Conservation (phyloP, 2,113 vertebrate genomes). For the Eublepharis macularius region DNA sequence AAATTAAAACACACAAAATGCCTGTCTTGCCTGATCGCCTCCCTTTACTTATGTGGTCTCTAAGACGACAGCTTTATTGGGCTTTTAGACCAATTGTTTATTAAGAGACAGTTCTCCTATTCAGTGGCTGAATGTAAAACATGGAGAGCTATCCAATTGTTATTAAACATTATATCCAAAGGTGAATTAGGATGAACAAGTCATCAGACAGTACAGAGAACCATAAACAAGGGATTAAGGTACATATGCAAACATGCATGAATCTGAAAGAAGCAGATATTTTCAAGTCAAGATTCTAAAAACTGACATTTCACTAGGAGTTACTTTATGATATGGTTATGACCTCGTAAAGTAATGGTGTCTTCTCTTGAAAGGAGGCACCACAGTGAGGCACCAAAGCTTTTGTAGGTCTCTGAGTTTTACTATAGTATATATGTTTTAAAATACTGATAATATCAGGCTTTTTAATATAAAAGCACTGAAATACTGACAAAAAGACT, state of each 20-base stretch:
- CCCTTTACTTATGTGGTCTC: conserved; percentile 24
- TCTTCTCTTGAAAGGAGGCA: neutral
- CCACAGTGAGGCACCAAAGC: conserved; percentile 10
- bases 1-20: conserved; percentile 26
- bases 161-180: neutral
- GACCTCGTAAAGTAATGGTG: neutral
- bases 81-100: neutral
- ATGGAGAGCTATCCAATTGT: neutral
- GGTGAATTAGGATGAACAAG: neutral
- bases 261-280: neutral
- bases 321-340: neutral
- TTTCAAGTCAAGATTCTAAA: neutral
- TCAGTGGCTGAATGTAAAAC: neutral
- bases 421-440: neutral
- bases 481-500: neutral
- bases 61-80: neutral
- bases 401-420: neutral
- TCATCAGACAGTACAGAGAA: neutral
- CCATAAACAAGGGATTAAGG: neutral
- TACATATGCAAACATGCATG: no score
- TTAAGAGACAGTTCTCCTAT: neutral
- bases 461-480: neutral
- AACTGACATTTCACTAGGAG: neutral
- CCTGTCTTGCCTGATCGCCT: conserved; percentile 30
- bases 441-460: no score